phyloP scores from a whole-genome alignment of 1,140 invertebrate genomes.

The Euwallacea fornicatus region DNA sequence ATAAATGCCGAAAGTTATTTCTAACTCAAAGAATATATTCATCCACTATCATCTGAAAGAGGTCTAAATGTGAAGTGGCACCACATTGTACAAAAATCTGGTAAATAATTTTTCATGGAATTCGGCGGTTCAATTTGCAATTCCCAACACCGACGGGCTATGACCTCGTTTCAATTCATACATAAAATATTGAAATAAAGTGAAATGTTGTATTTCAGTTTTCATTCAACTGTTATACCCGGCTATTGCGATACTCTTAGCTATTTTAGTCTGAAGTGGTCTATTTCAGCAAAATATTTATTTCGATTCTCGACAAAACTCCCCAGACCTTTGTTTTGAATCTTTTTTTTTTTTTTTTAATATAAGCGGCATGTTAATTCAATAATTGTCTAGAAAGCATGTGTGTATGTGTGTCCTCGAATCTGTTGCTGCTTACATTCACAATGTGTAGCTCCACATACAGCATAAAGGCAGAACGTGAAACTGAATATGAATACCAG shows the following conservation, averaged over 20 bases:
- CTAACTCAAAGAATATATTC: no score
- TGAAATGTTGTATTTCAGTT: not conserved
- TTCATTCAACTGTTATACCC: not conserved
- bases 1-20: not conserved
- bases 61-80: not conserved
- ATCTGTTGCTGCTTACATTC: not conserved
- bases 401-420: not conserved
- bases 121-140: not conserved
- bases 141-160: not conserved
- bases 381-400: not conserved
- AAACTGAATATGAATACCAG: no score
- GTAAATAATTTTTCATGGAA: slow-evolving; percentile 3
- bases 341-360: no score
- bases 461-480: no score
- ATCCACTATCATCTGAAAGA: no score
- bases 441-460: no score
- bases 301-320: no score
- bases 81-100: slow-evolving; percentile 6
- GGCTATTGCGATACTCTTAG: no score
- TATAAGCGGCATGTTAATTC: no score
- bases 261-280: no score
- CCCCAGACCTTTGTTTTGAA: no score
- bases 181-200: not conserved
- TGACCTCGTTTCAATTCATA: slow-evolving; percentile 2
- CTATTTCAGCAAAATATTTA: no score